A percentile compares a stretch with the other conserved stretches of the same genome.
These are phyloP conservation scores for Myiozetetes cayanensis DNA, from an alignment of 2,113 vertebrate genomes.

Conservation along the genomic window DNA sequence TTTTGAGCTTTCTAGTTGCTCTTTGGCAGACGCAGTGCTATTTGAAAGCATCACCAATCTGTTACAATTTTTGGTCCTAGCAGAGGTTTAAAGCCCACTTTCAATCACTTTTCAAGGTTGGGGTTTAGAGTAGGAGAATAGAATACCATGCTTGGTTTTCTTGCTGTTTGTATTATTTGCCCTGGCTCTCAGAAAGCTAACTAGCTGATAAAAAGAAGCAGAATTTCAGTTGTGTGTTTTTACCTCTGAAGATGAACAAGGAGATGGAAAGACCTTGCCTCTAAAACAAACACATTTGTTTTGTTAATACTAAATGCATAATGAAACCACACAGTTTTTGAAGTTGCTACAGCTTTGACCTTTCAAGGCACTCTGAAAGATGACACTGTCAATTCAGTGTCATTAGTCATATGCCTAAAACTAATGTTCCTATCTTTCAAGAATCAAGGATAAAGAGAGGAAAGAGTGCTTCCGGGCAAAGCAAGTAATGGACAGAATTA, in stretches of 20 bases:
- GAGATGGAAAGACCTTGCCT: background rate
- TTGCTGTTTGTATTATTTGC: background rate
- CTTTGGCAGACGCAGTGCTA: background rate
- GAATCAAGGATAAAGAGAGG: background rate
- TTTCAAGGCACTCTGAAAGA: background rate
- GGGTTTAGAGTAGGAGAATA: background rate
- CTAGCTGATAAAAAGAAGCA: background rate
- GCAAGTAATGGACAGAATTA: background rate
- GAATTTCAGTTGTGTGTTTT: background rate
- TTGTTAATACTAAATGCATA: background rate
- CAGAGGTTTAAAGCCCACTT: background rate
- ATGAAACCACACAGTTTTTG: background rate
- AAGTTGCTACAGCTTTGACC: background rate
- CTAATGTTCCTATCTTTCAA: background rate
- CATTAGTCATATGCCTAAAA: background rate
- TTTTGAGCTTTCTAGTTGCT: background rate
- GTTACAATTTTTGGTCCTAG: accelerated
- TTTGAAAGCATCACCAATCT: background rate
- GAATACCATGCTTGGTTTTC: background rate
- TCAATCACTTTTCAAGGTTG: background rate
- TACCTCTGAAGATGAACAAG: background rate
- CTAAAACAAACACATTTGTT: background rate
- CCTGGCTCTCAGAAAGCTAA: background rate
- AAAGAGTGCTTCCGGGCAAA: background rate
- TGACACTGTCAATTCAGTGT: background rate